phyloP scores from a whole-genome alignment of 2,888 invertebrate genomes.

The Allygus modestus region DNA sequence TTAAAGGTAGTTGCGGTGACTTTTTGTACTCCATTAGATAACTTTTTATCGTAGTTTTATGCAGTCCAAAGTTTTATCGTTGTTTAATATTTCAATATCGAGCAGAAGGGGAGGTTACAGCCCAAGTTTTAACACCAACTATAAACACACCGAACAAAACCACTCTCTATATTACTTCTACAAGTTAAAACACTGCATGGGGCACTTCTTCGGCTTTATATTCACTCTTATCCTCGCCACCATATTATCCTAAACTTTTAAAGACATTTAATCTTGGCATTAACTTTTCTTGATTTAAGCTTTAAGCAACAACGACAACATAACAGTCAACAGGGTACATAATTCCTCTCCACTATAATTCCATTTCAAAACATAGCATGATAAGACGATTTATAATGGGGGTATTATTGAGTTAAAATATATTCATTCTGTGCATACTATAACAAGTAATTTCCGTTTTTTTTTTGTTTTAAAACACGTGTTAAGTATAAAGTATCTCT shows the following conservation, averaged over 20 bases:
- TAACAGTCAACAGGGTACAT: too few species aligned
- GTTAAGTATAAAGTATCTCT: too few species aligned
- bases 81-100: constrained; percentile 43
- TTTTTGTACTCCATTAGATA: constrained; percentile 36
- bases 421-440: too few species aligned
- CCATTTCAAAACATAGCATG: too few species aligned
- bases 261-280: background rate
- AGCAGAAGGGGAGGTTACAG: constrained; percentile 29
- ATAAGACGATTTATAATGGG: too few species aligned
- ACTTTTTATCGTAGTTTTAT: constrained; percentile 25
- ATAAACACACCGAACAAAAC: constrained; percentile 43
- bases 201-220: background rate
- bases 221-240: constrained; percentile 8
- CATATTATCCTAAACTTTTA: background rate
- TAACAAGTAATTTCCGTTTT: too few species aligned
- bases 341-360: too few species aligned
- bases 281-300: too few species aligned
- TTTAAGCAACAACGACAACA: too few species aligned
- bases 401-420: too few species aligned
- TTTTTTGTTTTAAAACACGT: too few species aligned
- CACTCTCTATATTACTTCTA: constrained; percentile 32
- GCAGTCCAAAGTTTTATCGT: constrained; percentile 26
- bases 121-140: constrained; percentile 37
- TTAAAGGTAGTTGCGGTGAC: background rate
- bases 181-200: constrained; percentile 22